Percentiles rank a stretch among this genome's conserved stretches.
Evolutionary conservation across 2,888 invertebrate species (phyloP).

Genomic region (Meteorus colon): DNA sequence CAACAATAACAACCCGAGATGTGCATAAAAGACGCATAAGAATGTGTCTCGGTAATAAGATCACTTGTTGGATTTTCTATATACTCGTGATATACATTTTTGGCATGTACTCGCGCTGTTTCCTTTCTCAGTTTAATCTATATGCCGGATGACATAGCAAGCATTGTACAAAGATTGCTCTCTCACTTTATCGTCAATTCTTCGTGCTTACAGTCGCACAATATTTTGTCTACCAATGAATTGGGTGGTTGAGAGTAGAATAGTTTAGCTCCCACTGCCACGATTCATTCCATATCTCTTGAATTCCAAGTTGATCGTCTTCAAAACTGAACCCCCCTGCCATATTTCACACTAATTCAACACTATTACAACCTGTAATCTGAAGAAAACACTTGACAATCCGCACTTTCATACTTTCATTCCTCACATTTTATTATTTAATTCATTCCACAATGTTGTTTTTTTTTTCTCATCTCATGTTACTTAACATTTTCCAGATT

Average conservation of each 20-base stretch:
- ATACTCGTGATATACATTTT: conserved; percentile 59
- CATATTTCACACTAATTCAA: conserved; percentile 26
- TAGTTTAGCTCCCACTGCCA: conserved; percentile 36
- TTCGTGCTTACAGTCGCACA: neutral
- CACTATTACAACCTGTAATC: conserved; percentile 25
- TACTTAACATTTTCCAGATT: neutral
- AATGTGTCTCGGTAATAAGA: conserved; percentile 60
- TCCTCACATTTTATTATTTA: conserved; percentile 4
- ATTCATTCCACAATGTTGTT: conserved; percentile 23
- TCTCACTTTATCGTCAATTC: neutral
- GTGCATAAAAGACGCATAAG: conserved; percentile 39
- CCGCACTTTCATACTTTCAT: conserved; percentile 11
- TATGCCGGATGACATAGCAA: conserved; percentile 36
- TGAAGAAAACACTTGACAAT: conserved; percentile 35
- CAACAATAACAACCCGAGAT: conserved; percentile 42
- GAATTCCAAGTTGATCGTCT: conserved; percentile 40
- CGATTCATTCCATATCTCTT: conserved; percentile 43
- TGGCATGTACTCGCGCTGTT: conserved; percentile 11
- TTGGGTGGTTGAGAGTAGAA: conserved; percentile 3
- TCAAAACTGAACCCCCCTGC: conserved; percentile 29
- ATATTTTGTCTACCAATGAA: neutral
- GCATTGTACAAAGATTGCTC: conserved; percentile 38
- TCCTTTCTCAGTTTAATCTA: neutral
- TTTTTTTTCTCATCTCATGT: neutral
- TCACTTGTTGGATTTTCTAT: conserved; percentile 65